Evolutionary conservation across 1,140 invertebrate genomes (phyloP).

Genomic region (Dinoponera quadriceps): DNA sequence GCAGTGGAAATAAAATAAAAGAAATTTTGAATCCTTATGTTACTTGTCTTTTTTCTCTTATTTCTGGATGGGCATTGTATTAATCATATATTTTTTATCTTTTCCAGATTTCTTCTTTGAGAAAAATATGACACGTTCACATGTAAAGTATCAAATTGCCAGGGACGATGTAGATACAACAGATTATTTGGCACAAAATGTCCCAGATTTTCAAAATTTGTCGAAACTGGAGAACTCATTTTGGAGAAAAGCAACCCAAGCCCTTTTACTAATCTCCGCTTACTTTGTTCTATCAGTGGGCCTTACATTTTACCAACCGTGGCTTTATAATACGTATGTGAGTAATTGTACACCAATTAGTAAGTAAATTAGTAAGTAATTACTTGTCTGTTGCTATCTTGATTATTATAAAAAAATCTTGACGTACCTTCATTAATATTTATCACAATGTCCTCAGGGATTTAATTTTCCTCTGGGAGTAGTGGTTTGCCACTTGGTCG

Average conservation of each 20-base stretch:
- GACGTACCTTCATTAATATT: conserved; percentile 40
- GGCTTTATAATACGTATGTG: conserved; percentile 92
- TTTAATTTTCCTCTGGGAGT: conserved; percentile 94
- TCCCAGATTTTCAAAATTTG: conserved; percentile 77
- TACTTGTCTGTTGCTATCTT: conserved; percentile 30
- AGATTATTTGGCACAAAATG: conserved; percentile 80
- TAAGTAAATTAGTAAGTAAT: too few species aligned
- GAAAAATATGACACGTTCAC: conserved; percentile 83
- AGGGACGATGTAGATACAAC: conserved; percentile 80
- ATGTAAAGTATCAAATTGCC: conserved; percentile 84
- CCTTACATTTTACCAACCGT: conserved; percentile 98
- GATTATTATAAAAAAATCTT: conserved; percentile 15
- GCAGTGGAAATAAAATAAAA: background rate
- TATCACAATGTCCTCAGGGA: conserved; percentile 87
- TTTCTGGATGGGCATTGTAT: background rate
- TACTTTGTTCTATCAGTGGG: conserved; percentile 97
- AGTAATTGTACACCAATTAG: conserved; percentile 72
- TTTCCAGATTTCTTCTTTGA: conserved; percentile 57
- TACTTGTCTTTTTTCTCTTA: background rate
- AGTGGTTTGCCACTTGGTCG: conserved; percentile 92
- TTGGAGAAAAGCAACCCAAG: conserved; percentile 81
- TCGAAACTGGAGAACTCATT: conserved; percentile 75
- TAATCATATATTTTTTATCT: conserved; percentile 28
- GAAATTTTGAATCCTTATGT: background rate
- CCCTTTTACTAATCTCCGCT: conserved; percentile 88